Conservation (phyloP, 2,888 invertebrate species). For the Norana najaformis region DNA sequence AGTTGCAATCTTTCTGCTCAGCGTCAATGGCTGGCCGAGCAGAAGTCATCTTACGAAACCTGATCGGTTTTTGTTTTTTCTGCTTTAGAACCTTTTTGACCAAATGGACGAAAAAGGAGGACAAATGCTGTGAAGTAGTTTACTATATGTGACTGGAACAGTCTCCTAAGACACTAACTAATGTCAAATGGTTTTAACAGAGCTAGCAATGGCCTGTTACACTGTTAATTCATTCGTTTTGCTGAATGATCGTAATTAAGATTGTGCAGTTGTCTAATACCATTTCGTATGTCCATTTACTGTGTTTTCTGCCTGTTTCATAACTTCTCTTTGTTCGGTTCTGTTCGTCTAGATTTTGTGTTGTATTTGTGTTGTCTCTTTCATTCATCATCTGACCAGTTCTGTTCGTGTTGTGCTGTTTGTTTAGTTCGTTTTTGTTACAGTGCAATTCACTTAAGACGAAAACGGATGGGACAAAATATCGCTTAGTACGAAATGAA, state of each 20-base stretch:
- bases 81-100: slow-evolving; percentile 6
- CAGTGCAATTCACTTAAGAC: too few relatives aligned
- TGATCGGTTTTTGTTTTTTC: not conserved
- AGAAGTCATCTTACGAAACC: not conserved
- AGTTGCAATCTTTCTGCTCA: not conserved
- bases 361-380: not conserved
- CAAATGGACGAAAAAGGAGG: slow-evolving; percentile 5
- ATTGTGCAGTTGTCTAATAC: slow-evolving; percentile 6
- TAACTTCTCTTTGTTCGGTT: not conserved
- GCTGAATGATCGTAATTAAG: not conserved
- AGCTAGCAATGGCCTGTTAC: not conserved
- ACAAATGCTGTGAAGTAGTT: not conserved
- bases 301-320: not conserved
- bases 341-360: not conserved
- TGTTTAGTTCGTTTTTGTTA: not conserved
- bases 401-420: not conserved
- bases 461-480: too few relatives aligned
- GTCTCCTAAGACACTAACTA: not conserved
- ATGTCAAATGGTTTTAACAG: not conserved
- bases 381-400: not conserved
- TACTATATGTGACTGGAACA: slow-evolving; percentile 7
- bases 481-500: too few relatives aligned
- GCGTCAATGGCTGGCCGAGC: not conserved
- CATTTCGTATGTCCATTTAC: not conserved
- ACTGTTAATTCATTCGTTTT: not conserved